A percentile compares a stretch with the other conserved stretches of the same genome.
These are phyloP conservation scores for Ibidorhyncha struthersii DNA, from an alignment of 2,113 vertebrate genomes.

Conservation along the genomic window DNA sequence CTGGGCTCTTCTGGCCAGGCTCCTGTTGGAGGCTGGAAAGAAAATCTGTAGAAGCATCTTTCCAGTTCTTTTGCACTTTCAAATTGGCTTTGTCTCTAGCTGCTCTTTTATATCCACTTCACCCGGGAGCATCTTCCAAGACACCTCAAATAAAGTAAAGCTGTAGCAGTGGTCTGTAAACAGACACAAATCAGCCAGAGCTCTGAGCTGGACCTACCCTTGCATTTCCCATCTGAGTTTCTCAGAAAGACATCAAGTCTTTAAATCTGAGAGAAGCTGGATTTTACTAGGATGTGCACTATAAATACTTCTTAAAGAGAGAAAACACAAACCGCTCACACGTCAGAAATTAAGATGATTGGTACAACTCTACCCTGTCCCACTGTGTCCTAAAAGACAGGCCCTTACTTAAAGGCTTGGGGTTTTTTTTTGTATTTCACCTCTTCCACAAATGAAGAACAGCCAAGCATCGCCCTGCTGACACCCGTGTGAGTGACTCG, in stretches of 20 bases:
- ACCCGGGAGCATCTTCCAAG: not conserved
- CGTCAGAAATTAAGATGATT: not conserved
- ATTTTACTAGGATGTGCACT: not conserved
- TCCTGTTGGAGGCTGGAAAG: not conserved
- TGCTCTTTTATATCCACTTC: not conserved
- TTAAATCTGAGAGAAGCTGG: not conserved
- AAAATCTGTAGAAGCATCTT: not conserved
- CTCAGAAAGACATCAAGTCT: not conserved
- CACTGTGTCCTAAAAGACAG: not conserved
- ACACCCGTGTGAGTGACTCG: rapidly evolving
- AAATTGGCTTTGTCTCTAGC: not conserved
- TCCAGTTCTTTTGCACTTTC: not conserved
- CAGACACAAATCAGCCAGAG: not conserved
- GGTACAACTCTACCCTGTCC: not conserved
- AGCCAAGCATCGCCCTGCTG: rapidly evolving
- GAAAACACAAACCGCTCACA: not conserved
- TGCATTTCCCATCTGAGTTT: not conserved
- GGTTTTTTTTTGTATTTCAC: not conserved
- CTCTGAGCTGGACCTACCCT: not conserved
- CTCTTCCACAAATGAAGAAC: not conserved
- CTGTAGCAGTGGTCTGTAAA: not conserved
- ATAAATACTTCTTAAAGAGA: not conserved
- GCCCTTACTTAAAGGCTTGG: not conserved
- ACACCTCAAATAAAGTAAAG: not conserved
- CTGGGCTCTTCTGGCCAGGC: not conserved